phyloP scores from a whole-genome alignment of 2,888 invertebrate species.

The Polietes domitor region DNA sequence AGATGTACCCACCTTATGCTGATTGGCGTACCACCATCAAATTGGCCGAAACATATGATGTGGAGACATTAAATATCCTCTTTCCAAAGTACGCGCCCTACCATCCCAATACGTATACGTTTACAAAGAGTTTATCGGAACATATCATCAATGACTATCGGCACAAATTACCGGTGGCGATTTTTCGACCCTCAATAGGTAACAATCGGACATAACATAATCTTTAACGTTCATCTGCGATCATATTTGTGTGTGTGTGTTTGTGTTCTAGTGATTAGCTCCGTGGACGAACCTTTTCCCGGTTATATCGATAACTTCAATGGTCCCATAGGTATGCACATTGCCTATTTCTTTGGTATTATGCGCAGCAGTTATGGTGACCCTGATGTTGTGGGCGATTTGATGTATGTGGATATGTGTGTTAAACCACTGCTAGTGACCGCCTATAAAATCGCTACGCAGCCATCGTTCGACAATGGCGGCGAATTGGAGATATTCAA shows the following conservation, averaged over 20 bases:
- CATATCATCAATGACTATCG: constrained; percentile 91
- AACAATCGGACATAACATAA: too few relatives aligned
- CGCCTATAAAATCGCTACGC: constrained; percentile 84
- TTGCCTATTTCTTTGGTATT: constrained; percentile 88
- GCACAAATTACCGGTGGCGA: too few relatives aligned
- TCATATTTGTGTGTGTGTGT: too few relatives aligned
- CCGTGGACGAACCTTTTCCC: constrained; percentile 84
- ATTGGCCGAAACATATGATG: constrained; percentile 85
- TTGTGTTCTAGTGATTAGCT: constrained; percentile 83
- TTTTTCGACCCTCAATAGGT: constrained; percentile 95
- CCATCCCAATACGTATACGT: constrained; percentile 95
- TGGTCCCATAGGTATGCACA: constrained; percentile 90
- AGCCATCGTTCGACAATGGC: constrained; percentile 74
- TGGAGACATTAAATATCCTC: constrained; percentile 80
- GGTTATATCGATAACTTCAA: too few relatives aligned
- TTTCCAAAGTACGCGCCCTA: constrained; percentile 83
- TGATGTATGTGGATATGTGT: constrained; percentile 91
- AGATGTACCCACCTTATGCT: too few relatives aligned
- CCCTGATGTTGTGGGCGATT: constrained; percentile 85
- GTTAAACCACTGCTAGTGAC: constrained; percentile 87
- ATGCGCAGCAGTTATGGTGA: constrained; percentile 86
- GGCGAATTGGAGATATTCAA: constrained; percentile 87
- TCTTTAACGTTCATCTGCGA: too few relatives aligned
- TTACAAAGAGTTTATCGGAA: constrained; percentile 94
- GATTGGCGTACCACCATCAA: too few relatives aligned